Evolutionary conservation across 1,140 invertebrate genomes (phyloP).

Genomic region (Thaumatotibia leucotreta): DNA sequence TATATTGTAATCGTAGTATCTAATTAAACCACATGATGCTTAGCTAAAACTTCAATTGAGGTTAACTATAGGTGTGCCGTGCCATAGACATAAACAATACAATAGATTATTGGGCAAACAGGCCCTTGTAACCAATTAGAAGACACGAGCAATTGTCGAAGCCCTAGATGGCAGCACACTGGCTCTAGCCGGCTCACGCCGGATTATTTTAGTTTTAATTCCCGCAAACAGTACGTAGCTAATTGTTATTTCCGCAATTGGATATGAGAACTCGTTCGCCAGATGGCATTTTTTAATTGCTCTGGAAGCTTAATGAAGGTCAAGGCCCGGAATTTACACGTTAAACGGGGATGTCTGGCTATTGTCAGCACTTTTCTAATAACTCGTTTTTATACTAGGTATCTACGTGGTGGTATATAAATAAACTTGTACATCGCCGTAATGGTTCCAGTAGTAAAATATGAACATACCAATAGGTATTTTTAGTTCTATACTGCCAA

Average conservation of each 20-base stretch:
- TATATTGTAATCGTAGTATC: too few relatives aligned
- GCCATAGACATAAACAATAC: background rate
- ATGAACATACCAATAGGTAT: too few relatives aligned
- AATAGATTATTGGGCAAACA: background rate
- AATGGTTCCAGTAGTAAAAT: too few relatives aligned
- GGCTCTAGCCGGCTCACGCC: conserved; percentile 14
- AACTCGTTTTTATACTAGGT: background rate
- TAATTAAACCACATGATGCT: background rate
- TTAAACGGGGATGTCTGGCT: background rate
- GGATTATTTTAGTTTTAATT: conserved; percentile 30
- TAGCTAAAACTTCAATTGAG: conserved; percentile 1
- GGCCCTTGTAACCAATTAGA: conserved; percentile 3
- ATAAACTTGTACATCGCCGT: too few relatives aligned
- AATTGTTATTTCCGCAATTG: conserved; percentile 39
- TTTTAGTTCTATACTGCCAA: too few relatives aligned
- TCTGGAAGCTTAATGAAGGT: conserved; percentile 3
- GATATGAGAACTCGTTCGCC: conserved; percentile 17
- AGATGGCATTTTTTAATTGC: background rate
- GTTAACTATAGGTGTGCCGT: background rate
- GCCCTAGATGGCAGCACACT: background rate
- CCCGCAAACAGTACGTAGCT: conserved; percentile 22
- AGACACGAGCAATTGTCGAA: background rate
- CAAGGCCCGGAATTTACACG: background rate
- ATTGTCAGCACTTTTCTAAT: background rate
- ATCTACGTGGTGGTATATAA: background rate